A percentile compares a stretch with the other conserved stretches of the same genome.
Conservation (phyloP, 2,113 vertebrate species). For the Nerophis ophidion region DNA sequence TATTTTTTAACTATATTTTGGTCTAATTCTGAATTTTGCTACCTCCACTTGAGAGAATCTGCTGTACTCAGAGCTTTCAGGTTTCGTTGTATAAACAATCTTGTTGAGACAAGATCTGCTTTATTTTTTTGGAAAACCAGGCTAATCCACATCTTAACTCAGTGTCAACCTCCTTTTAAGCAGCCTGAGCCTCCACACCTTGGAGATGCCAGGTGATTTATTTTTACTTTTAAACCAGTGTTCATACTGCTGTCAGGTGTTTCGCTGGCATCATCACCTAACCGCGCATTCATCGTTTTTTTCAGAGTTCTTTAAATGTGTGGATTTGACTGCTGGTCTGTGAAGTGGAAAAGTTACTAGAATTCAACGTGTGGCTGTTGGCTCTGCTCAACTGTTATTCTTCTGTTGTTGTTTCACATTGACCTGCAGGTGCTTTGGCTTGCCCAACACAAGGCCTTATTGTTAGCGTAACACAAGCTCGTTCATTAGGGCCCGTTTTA, state of each 20-base stretch:
- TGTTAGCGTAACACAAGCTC: slow-evolving; percentile 37
- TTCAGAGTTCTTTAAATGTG: background rate
- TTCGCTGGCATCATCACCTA: slow-evolving; percentile 2
- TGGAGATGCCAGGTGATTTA: slow-evolving; percentile 22
- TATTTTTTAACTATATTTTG: background rate
- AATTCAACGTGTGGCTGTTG: slow-evolving; percentile 1
- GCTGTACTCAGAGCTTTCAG: background rate
- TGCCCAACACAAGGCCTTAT: slow-evolving; percentile 40
- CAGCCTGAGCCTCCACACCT: slow-evolving; percentile 23
- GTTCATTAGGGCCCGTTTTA: slow-evolving; percentile 46
- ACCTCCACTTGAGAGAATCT: background rate
- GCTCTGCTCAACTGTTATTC: slow-evolving; percentile 19
- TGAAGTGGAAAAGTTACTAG: slow-evolving; percentile 21
- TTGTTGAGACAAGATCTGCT: background rate
- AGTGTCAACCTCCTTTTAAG: slow-evolving; percentile 22
- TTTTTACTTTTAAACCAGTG: slow-evolving; percentile 20
- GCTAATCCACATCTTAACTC: slow-evolving; percentile 29
- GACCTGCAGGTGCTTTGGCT: slow-evolving; percentile 29
- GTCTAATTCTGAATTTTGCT: background rate
- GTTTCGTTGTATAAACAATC: background rate
- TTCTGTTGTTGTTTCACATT: slow-evolving; percentile 39
- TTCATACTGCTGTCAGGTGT: slow-evolving; percentile 42
- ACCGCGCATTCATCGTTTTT: slow-evolving; percentile 8
- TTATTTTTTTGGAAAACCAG: slow-evolving; percentile 2
- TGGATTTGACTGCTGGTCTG: slow-evolving; percentile 16